Evolutionary conservation across 2,797 vertebrate genomes (phyloP).

Genomic region (Coregonus ussuriensis): DNA sequence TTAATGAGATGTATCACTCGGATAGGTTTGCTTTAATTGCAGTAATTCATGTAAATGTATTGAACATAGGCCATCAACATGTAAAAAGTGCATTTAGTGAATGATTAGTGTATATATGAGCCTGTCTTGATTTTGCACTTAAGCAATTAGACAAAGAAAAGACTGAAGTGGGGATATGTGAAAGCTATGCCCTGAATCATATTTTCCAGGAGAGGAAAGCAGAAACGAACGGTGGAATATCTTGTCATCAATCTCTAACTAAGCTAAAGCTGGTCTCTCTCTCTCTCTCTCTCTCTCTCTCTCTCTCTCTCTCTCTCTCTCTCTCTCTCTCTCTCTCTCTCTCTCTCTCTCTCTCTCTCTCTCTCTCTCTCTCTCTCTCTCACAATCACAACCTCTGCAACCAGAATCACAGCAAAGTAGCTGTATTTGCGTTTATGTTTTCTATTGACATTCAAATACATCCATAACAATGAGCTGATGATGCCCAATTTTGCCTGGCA

Average conservation of each 20-base stretch:
- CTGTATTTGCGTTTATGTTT: too few relatives aligned
- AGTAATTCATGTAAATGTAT: neutral
- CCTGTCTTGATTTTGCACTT: neutral
- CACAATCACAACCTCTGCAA: too few relatives aligned
- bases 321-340: too few relatives aligned
- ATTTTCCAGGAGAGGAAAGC: constrained; percentile 38
- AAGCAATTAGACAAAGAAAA: constrained; percentile 52
- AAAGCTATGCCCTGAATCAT: constrained; percentile 45
- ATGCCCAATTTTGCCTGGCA: too few relatives aligned
- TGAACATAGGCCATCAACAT: neutral
- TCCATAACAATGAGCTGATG: too few relatives aligned
- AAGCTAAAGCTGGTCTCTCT: neutral
- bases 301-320: too few relatives aligned
- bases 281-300: neutral
- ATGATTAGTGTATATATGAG: neutral
- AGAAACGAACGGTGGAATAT: constrained; percentile 36
- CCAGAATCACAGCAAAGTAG: too few relatives aligned
- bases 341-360: too few relatives aligned
- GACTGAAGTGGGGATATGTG: constrained; percentile 28
- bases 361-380: too few relatives aligned
- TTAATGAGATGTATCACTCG: neutral
- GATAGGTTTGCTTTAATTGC: neutral
- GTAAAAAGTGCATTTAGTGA: neutral
- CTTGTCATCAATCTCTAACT: constrained; percentile 40
- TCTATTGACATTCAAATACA: too few relatives aligned